Evolutionary conservation across 2,797 vertebrate genomes (phyloP).

Genomic region (Liasis olivaceus): DNA sequence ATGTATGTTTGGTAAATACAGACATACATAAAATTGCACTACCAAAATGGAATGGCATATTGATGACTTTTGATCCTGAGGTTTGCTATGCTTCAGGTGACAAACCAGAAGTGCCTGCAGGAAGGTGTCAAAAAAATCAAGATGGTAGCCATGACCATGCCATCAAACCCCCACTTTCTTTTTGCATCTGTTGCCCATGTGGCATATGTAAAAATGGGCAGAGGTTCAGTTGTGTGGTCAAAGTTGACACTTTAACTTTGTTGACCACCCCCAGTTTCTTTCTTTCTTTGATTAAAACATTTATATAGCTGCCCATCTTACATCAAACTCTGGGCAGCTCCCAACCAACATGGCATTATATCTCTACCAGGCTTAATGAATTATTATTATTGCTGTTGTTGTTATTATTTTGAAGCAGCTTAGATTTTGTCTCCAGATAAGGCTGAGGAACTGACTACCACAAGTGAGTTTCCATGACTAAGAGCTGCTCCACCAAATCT

Average conservation of each 20-base stretch:
- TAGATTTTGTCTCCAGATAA: background rate
- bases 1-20: too few relatives aligned
- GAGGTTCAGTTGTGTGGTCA: background rate
- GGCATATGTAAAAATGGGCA: background rate
- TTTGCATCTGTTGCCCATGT: background rate
- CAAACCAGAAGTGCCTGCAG: background rate
- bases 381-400: background rate
- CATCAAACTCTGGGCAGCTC: too few relatives aligned
- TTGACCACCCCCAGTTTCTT: background rate
- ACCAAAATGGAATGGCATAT: too few relatives aligned
- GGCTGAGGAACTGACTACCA: background rate
- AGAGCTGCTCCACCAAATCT: background rate
- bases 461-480: background rate
- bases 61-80: too few relatives aligned
- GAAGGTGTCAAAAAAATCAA: background rate
- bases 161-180: background rate
- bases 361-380: background rate
- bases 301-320: background rate
- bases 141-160: background rate
- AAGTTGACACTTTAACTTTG: background rate
- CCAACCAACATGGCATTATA: background rate
- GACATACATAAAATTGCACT: too few relatives aligned
- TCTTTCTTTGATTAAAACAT: too few relatives aligned
- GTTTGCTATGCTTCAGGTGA: background rate
- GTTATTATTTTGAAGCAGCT: background rate